Base-by-base conservation (phyloP, 1,140 invertebrate species). In the Drosophila bipectinata region DNA sequence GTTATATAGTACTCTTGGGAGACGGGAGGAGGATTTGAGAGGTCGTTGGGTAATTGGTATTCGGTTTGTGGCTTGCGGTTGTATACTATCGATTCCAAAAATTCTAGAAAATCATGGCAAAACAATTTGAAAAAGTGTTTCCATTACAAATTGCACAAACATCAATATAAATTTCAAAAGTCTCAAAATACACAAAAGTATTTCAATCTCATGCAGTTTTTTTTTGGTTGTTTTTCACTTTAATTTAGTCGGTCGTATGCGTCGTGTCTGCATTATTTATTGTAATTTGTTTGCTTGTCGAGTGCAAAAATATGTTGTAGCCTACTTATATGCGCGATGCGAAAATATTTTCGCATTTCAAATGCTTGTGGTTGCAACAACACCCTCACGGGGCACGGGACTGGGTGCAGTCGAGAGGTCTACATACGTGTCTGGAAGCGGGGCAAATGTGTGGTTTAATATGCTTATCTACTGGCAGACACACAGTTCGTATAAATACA, bases 51-150 rank as follows among this genome's bases (percentile, higher is more conserved):
- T 37, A 37, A 37, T 37, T 37, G 34, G 51, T 53, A 28, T n/a
- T 28, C n/a, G 49, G n/a, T 15, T 68, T 47, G 32, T 49, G 59
- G 59, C 69, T 69, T 47, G 32, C 59, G 59, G 59, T 69, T 69
- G 48, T 64, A 57, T 69, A 69, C 60, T 75, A 75, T 75, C 62
- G 71, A 58, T 75, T 75, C 14, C 72, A 75, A 73, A 75, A 66
- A 75, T 66, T 66, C 72, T 75, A 66, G 72, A 75, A 75, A 75
- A 75, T 66, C 32, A 75, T 75, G 72, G 54, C 62, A 67, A 75
- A 71, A 59, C 72, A 75, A 74, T 76, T 67, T 67, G 62, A 37
- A 54, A 68, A 67, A 76, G 55, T 54, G 73, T 77, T 60, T 68
- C 49, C 63, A 74, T 67, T 75, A 76, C 56, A 75, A 67, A 75